A percentile compares a stretch with the other conserved stretches of the same genome.
Evolutionary conservation across 2,888 invertebrate species (phyloP).

Genomic region (Drosophila ezoana): DNA sequence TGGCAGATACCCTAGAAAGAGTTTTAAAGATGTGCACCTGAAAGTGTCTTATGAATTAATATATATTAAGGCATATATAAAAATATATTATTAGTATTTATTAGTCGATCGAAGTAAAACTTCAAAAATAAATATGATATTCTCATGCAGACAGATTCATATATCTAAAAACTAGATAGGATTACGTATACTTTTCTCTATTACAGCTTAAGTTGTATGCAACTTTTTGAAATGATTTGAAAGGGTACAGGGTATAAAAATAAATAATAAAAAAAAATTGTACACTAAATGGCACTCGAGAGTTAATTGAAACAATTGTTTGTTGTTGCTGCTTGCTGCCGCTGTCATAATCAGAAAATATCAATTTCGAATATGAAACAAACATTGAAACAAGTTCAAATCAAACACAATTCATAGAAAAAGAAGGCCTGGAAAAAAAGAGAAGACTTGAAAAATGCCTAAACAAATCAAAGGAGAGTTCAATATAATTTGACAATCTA

Average conservation of each 20-base stretch:
- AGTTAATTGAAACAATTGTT: conserved; percentile 58
- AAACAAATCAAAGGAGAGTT: conserved; percentile 55
- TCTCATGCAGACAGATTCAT: too few relatives aligned
- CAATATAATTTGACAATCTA: conserved; percentile 51
- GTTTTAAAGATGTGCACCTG: too few relatives aligned
- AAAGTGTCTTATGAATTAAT: too few relatives aligned
- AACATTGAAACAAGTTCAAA: conserved; percentile 48
- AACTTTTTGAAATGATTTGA: background rate
- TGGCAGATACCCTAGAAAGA: too few relatives aligned
- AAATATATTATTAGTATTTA: background rate
- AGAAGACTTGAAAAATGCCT: conserved; percentile 30
- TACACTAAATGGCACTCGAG: conserved; percentile 36
- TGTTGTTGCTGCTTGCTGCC: conserved; percentile 10
- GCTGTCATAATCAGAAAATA: conserved; percentile 54
- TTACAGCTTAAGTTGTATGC: background rate
- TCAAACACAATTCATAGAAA: conserved; percentile 37
- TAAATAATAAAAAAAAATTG: background rate
- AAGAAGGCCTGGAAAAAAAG: conserved; percentile 2
- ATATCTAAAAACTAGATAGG: too few relatives aligned
- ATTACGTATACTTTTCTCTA: too few relatives aligned
- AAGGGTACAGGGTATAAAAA: conserved; percentile 11
- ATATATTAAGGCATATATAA: background rate
- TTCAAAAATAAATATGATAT: too few relatives aligned
- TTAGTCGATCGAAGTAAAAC: too few relatives aligned
- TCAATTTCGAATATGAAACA: conserved; percentile 47